Evolutionary conservation across 2,113 vertebrate species (phyloP).

Genomic region (Raja brachyura): DNA sequence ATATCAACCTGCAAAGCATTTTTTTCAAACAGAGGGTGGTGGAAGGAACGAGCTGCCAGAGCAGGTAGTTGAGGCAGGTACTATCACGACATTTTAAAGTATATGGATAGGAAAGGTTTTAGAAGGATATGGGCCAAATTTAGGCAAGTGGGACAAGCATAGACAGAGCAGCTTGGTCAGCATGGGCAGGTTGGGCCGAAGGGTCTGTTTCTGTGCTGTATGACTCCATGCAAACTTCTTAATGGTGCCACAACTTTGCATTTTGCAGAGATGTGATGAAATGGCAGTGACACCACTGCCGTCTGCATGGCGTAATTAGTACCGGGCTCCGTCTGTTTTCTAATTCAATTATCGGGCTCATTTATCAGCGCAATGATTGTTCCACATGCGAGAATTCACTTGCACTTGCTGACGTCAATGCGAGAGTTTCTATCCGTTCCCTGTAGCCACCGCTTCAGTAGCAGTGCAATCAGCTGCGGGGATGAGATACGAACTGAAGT

Average conservation of each 20-base stretch:
- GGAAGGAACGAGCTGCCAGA: no score
- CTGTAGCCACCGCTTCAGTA: conserved; percentile 49
- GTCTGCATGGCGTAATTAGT: conserved; percentile 58
- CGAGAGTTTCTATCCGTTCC: conserved; percentile 44
- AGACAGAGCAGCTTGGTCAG: no score
- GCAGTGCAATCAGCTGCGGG: conserved; percentile 43
- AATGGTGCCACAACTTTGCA: not conserved
- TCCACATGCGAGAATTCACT: conserved; percentile 52
- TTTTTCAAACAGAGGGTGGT: no score
- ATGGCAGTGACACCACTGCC: conserved; percentile 55
- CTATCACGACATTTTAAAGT: no score
- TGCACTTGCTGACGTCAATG: conserved; percentile 56
- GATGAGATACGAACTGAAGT: conserved; percentile 41
- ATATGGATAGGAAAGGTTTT: no score
- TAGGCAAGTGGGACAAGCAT: no score
- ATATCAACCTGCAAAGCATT: no score
- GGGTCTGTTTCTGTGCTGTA: no score
- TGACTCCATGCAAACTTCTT: not conserved
- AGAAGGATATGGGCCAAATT: no score
- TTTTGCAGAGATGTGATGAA: conserved; percentile 34
- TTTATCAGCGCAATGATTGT: conserved; percentile 50
- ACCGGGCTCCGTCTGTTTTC: conserved; percentile 54
- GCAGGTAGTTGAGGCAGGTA: no score
- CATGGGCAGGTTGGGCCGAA: no score
- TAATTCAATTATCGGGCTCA: conserved; percentile 64